Conservation (phyloP, 2,797 vertebrate species). For the Prunella strophiata region DNA sequence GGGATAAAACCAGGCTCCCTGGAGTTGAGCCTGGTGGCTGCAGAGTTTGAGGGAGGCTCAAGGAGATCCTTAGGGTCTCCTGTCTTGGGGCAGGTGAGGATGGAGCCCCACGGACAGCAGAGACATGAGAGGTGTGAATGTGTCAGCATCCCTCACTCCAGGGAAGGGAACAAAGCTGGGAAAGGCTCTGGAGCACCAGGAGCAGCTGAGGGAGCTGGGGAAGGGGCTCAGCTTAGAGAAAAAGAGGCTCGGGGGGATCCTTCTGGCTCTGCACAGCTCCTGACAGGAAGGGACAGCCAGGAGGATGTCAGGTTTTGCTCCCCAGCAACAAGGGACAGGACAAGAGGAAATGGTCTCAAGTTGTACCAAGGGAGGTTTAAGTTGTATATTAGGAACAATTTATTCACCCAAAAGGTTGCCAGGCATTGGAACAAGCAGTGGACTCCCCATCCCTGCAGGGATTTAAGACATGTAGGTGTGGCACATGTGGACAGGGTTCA, state of each 20-base stretch:
- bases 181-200: background rate
- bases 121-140: background rate
- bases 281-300: background rate
- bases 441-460: background rate
- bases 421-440: background rate
- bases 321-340: accelerated
- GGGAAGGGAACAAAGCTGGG: background rate
- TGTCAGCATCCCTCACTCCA: background rate
- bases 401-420: background rate
- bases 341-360: background rate
- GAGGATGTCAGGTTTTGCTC: accelerated
- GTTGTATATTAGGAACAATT: background rate
- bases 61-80: background rate
- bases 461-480: background rate
- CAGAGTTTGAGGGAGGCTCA: background rate
- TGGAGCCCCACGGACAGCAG: background rate
- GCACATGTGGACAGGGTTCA: accelerated
- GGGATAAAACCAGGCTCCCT: background rate
- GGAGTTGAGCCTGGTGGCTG: background rate
- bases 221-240: background rate
- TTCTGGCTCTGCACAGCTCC: background rate
- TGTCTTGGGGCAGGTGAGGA: background rate
- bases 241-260: background rate
- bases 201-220: background rate
- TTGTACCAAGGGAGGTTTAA: background rate